phyloP scores from a whole-genome alignment of 1,140 invertebrate species.

The Augochlora pura region DNA sequence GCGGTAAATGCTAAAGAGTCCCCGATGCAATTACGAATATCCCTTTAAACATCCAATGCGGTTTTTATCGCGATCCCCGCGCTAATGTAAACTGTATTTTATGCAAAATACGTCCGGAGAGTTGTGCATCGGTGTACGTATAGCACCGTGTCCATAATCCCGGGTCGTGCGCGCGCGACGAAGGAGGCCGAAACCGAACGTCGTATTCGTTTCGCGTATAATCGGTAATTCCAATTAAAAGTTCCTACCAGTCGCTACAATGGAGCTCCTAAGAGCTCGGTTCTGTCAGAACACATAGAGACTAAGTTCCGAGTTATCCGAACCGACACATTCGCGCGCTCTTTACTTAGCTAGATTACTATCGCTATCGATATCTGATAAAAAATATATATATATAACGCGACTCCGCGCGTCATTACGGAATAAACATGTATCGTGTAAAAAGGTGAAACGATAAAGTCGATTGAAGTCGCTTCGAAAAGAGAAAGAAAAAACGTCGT shows the following conservation, averaged over 20 bases:
- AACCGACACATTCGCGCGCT: not conserved
- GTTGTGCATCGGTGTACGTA: too few species aligned
- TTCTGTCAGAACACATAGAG: not conserved
- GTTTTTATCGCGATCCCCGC: too few species aligned
- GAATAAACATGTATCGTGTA: not conserved
- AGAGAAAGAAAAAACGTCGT: not conserved
- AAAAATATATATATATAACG: not conserved
- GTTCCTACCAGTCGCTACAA: not conserved
- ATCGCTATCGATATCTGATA: not conserved
- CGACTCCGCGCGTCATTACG: not conserved
- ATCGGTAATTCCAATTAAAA: constrained; percentile 14
- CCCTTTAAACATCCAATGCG: too few species aligned
- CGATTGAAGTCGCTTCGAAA: not conserved
- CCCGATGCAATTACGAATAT: too few species aligned
- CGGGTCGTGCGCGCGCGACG: too few species aligned
- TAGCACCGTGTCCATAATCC: too few species aligned
- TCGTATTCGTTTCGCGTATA: not conserved
- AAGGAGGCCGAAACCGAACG: not conserved
- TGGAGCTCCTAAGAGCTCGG: not conserved
- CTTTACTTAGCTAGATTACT: not conserved
- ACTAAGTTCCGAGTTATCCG: not conserved
- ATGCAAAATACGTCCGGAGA: too few species aligned
- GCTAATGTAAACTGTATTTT: too few species aligned
- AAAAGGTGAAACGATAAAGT: not conserved
- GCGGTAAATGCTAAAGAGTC: too few species aligned